Base-by-base conservation (phyloP, 1,140 invertebrate genomes). In the Panagrolaimus sp. region DNA sequence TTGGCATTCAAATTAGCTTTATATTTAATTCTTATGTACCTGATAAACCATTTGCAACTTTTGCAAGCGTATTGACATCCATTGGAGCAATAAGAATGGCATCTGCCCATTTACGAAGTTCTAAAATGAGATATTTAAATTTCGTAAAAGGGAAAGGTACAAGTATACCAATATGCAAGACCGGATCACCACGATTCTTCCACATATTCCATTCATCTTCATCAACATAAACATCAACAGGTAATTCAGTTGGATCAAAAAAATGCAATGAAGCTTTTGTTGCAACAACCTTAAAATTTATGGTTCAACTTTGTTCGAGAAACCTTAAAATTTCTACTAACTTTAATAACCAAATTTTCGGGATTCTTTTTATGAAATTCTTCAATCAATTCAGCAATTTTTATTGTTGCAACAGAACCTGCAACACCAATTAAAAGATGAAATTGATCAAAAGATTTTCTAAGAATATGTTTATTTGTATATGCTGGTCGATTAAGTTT, bases 21-120 rank as follows among this genome's bases (percentile, higher is more conserved):
- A n/a, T n/a, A n/a, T n/a, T n/a, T n/a, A n/a, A 63, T 89, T 68
- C 3, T 14, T 47, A 14, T 47, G 46, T n/a, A 14, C 46, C 14
- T 12, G 45, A 28, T 21, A 47, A 65, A 48, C 74, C 75, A 83
- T 87, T 88, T 28, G 91, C 87, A 70, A 98, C 89, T 88, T 99
- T 99, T 3, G 91, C 95, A 62, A 99, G 81, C 0, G 94, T 93
- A 82, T 99, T 98, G 10, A 95, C 96, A 88, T 96, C 94, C 7
- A 98, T 83, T 0, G 96, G 96, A 28, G 95, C 93, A 75, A 99
- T 91, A 0, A 98, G 76, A 75, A 97, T 86, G 15, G 95, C 73
- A 84, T 98, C 92, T 0, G 96, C 95, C 94, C 94, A 97, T 84
- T 94, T 93, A 9, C 90, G 88, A 5, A 99, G 85, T 73, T 98